Percentiles rank a stretch among this genome's conserved stretches.
phyloP scores from a whole-genome alignment of 2,888 invertebrate genomes.

The Cryptus armator region DNA sequence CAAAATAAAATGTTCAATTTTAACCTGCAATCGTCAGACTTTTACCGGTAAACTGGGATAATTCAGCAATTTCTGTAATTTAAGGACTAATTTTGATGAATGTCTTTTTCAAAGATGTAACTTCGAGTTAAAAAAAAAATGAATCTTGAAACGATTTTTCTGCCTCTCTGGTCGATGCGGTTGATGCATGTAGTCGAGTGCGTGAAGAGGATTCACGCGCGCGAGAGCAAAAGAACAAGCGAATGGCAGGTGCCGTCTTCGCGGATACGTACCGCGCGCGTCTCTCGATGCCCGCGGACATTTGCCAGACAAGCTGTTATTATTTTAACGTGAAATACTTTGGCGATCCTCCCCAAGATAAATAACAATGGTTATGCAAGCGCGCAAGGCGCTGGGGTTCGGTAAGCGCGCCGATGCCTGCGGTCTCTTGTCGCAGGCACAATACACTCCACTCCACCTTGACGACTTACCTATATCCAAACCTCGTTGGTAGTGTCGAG shows the following conservation, averaged over 20 bases:
- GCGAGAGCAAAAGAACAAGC: slow-evolving; percentile 38
- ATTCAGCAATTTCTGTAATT: no score
- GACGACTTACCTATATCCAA: background rate
- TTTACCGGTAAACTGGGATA: no score
- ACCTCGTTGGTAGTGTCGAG: slow-evolving; percentile 39
- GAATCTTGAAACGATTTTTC: slow-evolving; percentile 1
- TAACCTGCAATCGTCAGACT: no score
- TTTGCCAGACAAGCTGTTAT: slow-evolving; percentile 78
- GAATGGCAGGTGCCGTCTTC: slow-evolving; percentile 57
- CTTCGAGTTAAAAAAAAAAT: background rate
- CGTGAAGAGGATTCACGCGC: slow-evolving; percentile 3
- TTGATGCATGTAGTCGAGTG: slow-evolving; percentile 29
- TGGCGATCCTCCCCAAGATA: slow-evolving; percentile 79
- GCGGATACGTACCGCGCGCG: slow-evolving; percentile 41
- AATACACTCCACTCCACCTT: slow-evolving; percentile 13
- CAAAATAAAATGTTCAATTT: background rate
- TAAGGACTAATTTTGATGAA: no score
- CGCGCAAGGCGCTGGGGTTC: slow-evolving; percentile 35
- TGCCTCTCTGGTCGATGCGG: slow-evolving; percentile 4
- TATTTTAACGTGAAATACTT: slow-evolving; percentile 79
- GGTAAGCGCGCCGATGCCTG: slow-evolving; percentile 61
- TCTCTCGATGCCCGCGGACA: slow-evolving; percentile 72
- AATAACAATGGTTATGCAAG: slow-evolving; percentile 81
- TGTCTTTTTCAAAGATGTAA: background rate
- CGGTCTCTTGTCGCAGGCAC: slow-evolving; percentile 24